A percentile compares a stretch with the other conserved stretches of the same genome.
These are phyloP conservation scores for Cephus runcator DNA, from an alignment of 2,888 invertebrate species.

Conservation along the genomic window DNA sequence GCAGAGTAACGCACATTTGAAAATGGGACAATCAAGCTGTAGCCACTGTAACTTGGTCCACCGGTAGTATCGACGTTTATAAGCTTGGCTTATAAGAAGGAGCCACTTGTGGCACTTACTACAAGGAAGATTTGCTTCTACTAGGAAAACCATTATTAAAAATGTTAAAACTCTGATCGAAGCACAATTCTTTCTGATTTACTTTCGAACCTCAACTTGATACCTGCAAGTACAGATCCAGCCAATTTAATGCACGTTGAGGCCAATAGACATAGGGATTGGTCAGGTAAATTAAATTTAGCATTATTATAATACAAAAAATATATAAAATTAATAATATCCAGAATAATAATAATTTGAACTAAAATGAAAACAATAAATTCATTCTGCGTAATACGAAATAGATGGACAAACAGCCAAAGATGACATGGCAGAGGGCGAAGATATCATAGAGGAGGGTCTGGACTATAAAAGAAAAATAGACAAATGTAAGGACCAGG, in stretches of 20 bases:
- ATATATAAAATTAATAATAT: too few species aligned
- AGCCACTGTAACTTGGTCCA: slow-evolving; percentile 85
- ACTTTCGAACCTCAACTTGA: slow-evolving; percentile 78
- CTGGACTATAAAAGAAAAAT: too few species aligned
- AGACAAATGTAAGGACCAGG: too few species aligned
- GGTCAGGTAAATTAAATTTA: slow-evolving; percentile 61
- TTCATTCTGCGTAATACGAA: too few species aligned
- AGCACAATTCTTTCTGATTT: slow-evolving; percentile 59
- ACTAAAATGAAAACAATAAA: too few species aligned
- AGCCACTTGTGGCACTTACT: slow-evolving; percentile 78
- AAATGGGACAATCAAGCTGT: slow-evolving; percentile 92
- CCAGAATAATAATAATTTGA: too few species aligned
- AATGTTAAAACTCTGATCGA: slow-evolving; percentile 30
- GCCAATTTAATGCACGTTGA: slow-evolving; percentile 76
- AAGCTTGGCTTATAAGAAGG: slow-evolving; percentile 73
- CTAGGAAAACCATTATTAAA: slow-evolving; percentile 70
- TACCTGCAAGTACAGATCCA: slow-evolving; percentile 59
- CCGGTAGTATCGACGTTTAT: slow-evolving; percentile 86
- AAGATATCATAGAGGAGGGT: too few species aligned
- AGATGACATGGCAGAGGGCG: too few species aligned
- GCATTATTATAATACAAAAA: not conserved
- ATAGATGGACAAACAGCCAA: too few species aligned
- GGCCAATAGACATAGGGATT: slow-evolving; percentile 71
- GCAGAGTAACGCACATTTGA: slow-evolving; percentile 83
- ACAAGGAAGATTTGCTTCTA: slow-evolving; percentile 84